phyloP scores from a whole-genome alignment of 2,888 invertebrate genomes.

The Dolichopus griseipennis region DNA sequence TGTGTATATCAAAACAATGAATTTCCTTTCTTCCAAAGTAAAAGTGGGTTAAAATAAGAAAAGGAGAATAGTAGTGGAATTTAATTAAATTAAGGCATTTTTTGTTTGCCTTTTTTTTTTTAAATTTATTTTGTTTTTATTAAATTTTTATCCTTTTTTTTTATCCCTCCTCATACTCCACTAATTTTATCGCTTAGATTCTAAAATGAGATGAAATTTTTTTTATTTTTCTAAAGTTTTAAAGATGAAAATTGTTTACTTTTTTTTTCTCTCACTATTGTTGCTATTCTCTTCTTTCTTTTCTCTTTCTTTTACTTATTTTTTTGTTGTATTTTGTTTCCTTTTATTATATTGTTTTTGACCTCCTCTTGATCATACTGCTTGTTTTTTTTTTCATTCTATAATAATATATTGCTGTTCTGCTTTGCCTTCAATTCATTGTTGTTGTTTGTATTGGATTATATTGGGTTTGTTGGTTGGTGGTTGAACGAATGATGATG shows the following conservation, averaged over 20 bases:
- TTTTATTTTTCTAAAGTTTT: background rate
- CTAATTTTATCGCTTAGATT: no score
- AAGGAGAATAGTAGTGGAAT: constrained; percentile 18
- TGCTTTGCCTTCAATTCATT: background rate
- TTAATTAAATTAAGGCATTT: constrained; percentile 22
- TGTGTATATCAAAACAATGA: constrained; percentile 5
- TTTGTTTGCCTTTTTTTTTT: no score
- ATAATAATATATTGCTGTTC: background rate
- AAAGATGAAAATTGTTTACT: background rate
- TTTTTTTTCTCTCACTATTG: background rate
- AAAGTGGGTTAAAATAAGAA: no score
- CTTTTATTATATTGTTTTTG: no score
- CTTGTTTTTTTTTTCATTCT: background rate
- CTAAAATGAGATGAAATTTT: background rate
- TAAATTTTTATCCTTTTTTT: constrained; percentile 3
- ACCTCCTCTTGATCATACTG: background rate
- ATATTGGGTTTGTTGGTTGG: background rate
- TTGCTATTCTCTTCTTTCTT: background rate
- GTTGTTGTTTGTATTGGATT: background rate
- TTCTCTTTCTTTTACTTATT: background rate
- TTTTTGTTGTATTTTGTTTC: no score
- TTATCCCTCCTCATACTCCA: background rate
- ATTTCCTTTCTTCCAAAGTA: constrained; percentile 5
- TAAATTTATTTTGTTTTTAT: constrained; percentile 2
- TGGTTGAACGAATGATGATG: background rate